Base-by-base conservation (phyloP, 2,888 invertebrate species). In the Plagodis dolabraria region DNA sequence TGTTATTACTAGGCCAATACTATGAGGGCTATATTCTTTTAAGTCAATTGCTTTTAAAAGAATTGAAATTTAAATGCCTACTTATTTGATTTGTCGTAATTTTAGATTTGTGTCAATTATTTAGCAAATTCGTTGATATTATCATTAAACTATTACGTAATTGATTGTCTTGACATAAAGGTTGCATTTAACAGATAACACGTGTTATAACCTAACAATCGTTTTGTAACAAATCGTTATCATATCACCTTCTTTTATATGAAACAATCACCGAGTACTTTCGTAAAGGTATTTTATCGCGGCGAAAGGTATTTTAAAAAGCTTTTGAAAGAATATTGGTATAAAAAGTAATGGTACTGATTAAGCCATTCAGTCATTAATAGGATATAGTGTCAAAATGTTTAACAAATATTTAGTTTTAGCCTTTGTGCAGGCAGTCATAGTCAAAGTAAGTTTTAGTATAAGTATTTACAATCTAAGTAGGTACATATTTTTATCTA, bases 371-470 rank as follows among this genome's bases (percentile, higher is more conserved):
- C 55, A 60, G 54, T 60, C n/a, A 47, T 9, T 36, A 9, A 12
- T 43, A 44, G 22, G 33, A 43, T 8, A 44, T 35, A 33, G 10
- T 40, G 12, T 34, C 36, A 60, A 52, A 55, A 60, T 60, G 60
- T 44, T 22, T 38, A 12, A n/a, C 6, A 59, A 50, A 43, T 12
- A 44, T 5, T 22, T 55, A 7, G 10, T 55, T 12, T 51, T 60
- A 0, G 6, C 51, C 47, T 80, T 75, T 54, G 52, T 78, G 0
- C 69, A 77, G 47, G 68, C 60, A 35, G 59, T 73, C 7, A 53
- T 73, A 35, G 35, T 79, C 0, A 70, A 77, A 62, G 82, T 83
- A 72, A 80, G 74, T 70, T 36, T 12, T 8, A 22, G 22, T 22
- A 22, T 22, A 22, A 22, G 22, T 22, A 4, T 22, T 22, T 22